Conservation (phyloP, 2,113 vertebrate genomes). For the Strix uralensis region DNA sequence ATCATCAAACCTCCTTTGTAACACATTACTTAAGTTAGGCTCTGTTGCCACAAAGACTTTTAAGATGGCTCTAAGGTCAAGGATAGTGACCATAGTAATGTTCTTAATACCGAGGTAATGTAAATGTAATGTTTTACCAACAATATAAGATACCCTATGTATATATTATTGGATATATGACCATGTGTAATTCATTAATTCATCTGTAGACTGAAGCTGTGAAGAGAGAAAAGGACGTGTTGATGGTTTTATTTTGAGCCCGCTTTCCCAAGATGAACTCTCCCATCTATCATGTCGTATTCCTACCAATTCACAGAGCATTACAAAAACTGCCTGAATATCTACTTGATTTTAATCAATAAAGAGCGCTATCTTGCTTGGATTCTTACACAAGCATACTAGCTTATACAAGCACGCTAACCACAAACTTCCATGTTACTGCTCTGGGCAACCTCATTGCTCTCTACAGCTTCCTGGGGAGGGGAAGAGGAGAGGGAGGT, state of each 20-base stretch:
- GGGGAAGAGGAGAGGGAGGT: fast-evolving
- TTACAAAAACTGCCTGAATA: not conserved
- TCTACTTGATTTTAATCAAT: not conserved
- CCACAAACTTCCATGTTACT: not conserved
- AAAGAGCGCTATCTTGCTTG: not conserved
- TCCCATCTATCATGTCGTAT: not conserved
- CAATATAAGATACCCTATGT: not conserved
- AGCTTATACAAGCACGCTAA: not conserved
- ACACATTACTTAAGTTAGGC: not conserved
- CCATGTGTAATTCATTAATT: not conserved
- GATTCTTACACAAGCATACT: not conserved
- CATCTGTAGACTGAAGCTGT: not conserved
- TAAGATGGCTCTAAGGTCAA: not conserved
- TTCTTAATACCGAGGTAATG: not conserved
- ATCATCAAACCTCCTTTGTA: not conserved
- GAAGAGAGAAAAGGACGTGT: not conserved
- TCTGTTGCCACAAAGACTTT: not conserved
- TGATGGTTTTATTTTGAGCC: not conserved
- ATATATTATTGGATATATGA: not conserved
- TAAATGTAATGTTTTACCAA: not conserved
- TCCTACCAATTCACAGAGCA: not conserved
- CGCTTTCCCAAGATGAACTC: not conserved
- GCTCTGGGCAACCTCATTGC: not conserved
- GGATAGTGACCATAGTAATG: not conserved
- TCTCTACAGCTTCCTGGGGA: not conserved